Evolutionary conservation across 2,113 vertebrate species (phyloP).

Genomic region (Trematocara unimaculatum): DNA sequence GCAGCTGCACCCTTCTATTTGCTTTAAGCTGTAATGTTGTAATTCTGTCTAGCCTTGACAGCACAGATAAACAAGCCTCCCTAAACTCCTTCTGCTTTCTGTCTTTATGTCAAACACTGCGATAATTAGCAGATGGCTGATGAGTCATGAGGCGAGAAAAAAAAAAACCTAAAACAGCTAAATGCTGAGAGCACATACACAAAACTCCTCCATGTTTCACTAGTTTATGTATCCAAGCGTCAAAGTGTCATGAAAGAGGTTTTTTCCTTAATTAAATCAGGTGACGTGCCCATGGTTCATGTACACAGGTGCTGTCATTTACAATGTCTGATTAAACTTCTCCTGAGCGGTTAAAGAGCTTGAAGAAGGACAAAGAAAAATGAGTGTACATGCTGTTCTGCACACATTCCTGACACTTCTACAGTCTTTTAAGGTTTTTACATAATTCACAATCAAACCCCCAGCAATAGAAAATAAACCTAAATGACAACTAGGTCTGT

Average conservation of each 20-base stretch:
- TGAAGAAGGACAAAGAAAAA: not conserved
- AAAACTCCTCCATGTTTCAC: not conserved
- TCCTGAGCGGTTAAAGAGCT: not conserved
- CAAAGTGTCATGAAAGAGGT: not conserved
- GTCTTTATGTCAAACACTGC: conserved; percentile 36
- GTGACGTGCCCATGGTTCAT: not conserved
- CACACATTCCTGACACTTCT: not conserved
- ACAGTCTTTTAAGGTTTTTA: not conserved
- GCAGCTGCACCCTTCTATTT: not conserved
- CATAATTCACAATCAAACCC: not conserved
- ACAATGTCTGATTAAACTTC: not conserved
- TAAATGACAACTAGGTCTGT: not conserved
- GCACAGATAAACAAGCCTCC: conserved; percentile 44
- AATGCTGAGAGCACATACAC: not conserved
- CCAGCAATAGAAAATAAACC: not conserved
- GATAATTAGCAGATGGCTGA: conserved; percentile 58
- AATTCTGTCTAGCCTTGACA: conserved; percentile 33
- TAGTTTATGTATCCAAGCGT: not conserved
- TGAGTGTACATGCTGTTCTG: not conserved
- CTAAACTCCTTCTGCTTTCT: conserved; percentile 44
- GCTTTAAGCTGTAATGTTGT: conserved; percentile 6
- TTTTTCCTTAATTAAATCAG: not conserved
- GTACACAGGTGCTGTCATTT: not conserved
- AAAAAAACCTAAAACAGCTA: not conserved
- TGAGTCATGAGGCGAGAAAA: conserved; percentile 13